Conservation (phyloP, 2,113 vertebrate species). For the Gulo gulo region DNA sequence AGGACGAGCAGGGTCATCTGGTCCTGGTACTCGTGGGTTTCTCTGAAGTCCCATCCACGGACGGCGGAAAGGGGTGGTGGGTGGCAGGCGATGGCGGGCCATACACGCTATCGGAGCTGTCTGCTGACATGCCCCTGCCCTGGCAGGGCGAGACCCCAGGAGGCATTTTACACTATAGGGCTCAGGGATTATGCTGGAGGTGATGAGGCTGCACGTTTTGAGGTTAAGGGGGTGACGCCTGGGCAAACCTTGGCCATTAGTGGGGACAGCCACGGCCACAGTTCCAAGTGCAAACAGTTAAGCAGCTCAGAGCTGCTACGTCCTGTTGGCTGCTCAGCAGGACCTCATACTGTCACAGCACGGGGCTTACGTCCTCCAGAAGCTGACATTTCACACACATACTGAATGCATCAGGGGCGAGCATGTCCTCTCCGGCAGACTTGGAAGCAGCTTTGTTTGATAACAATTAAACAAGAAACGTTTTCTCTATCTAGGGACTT, state of each 20-base stretch:
- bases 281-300: slow-evolving; percentile 73
- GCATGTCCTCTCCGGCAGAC: slow-evolving; percentile 61
- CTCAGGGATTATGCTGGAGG: slow-evolving; percentile 33
- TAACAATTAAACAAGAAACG: slow-evolving; percentile 76
- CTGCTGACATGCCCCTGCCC: slow-evolving; percentile 44
- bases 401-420: slow-evolving; percentile 29
- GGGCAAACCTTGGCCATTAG: not conserved
- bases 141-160: slow-evolving; percentile 57
- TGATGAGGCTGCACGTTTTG: slow-evolving; percentile 39
- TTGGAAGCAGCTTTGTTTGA: slow-evolving; percentile 57
- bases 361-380: slow-evolving; percentile 62
- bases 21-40: not conserved
- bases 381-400: slow-evolving; percentile 74
- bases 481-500: slow-evolving; percentile 48
- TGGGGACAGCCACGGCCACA: not conserved
- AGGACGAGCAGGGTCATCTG: not conserved
- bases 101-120: slow-evolving; percentile 43
- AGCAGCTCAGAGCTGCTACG: slow-evolving; percentile 65
- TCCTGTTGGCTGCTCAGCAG: slow-evolving; percentile 70
- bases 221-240: slow-evolving; percentile 6
- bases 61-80: not conserved
- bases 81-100: not conserved
- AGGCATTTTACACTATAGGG: slow-evolving; percentile 28
- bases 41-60: not conserved
- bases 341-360: slow-evolving; percentile 70